phyloP scores from a whole-genome alignment of 2,888 invertebrate species.

The Branchellion lobata region DNA sequence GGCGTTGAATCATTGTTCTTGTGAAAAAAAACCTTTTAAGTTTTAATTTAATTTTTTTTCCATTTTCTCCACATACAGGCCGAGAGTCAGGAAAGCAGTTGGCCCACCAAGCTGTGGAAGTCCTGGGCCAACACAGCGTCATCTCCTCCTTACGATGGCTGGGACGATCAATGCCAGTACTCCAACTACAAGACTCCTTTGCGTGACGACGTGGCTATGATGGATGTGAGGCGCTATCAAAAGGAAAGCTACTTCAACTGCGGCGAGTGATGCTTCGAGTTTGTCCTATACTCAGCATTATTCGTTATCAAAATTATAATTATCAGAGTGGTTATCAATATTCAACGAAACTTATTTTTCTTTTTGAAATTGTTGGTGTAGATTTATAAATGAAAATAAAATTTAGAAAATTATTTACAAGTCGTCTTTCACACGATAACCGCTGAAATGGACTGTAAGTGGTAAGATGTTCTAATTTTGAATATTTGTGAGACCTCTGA shows the following conservation, averaged over 20 bases:
- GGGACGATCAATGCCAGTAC: slow-evolving; percentile 52
- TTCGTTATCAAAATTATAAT: too few species aligned
- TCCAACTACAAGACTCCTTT: slow-evolving; percentile 50
- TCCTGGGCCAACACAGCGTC: slow-evolving; percentile 49
- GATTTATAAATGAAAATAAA: too few species aligned
- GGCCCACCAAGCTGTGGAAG: slow-evolving; percentile 53
- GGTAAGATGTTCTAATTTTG: too few species aligned
- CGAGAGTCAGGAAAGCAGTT: slow-evolving; percentile 51
- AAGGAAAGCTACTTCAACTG: neutral
- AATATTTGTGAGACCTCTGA: too few species aligned
- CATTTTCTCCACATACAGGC: slow-evolving; percentile 36
- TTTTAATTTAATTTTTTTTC: neutral
- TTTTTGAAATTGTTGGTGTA: too few species aligned
- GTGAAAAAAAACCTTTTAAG: neutral
- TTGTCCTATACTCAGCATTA: too few species aligned
- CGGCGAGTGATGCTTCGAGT: neutral
- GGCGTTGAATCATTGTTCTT: neutral
- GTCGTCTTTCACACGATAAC: too few species aligned
- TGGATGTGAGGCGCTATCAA: neutral
- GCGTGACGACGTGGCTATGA: neutral
- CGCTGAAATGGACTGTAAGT: too few species aligned
- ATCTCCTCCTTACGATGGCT: slow-evolving; percentile 51
- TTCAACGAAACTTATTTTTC: too few species aligned
- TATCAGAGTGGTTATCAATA: too few species aligned
- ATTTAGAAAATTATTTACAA: too few species aligned